Base-by-base conservation (phyloP, 2,113 vertebrate species). In the Rostratula benghalensis region DNA sequence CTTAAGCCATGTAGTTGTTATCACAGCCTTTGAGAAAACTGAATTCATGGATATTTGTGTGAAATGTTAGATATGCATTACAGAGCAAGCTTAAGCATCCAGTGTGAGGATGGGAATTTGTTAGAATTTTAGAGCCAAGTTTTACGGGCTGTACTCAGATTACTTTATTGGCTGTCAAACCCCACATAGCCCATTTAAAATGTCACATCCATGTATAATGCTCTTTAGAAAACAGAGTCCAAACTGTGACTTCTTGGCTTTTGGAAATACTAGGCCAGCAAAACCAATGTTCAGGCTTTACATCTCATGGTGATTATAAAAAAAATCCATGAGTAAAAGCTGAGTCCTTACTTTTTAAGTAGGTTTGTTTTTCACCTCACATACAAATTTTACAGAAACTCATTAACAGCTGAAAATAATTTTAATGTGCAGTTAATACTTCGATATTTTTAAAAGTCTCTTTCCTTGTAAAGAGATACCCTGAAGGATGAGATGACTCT, bases 391-490 rank as follows among this genome's bases (percentile, higher is more conserved):
- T 75, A 39, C 83, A 68, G 41, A 37, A 14, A 64, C 73, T 68
- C 73, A 89, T 64, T 90, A 87, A 93, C 56, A 90, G 61, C 64
- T 85, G 35, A 84, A 94, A 92, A 92, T 61, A 1, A 50, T 50
- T 95, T 96, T 95, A 80, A 76, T n/a, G 64, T 76, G 39, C 28
- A 93, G 48, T 43, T 91, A 82, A 67, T 93, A 89, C 91, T 67
- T 87, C 68, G 28, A 63, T 89, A 89, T 73, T 96, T 95, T 51
- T 7, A 83, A 94, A 69, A 61, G 14, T 41, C 8, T 65, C 25
- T 88, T 83, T 89, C 51, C 15, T 56, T 90, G 25, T 53, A 75
- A 70, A 78, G 33, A 90, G 9, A 30, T 31, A 81, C 35, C 59
- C 45, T 59, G 51, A 96, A 97, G 70, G 67, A 84, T 76, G 37